Evolutionary conservation across 2,797 vertebrate species (phyloP), one percentile per base, ranked within the genome.

Genomic region (Notoglanidium macrostoma): DNA sequence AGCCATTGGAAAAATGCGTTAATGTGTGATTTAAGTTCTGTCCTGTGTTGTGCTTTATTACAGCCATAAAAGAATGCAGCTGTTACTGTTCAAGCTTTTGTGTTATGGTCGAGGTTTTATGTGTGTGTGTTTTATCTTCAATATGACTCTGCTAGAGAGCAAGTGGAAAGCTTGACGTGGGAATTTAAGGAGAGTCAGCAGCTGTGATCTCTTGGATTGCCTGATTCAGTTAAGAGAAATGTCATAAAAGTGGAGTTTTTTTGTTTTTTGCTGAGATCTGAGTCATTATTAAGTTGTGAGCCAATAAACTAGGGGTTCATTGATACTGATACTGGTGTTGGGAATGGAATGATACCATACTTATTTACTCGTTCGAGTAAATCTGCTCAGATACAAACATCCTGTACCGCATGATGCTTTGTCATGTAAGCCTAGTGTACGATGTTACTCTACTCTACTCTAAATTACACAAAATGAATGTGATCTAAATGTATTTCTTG

Each of bases 131-230:
- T 17, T 78, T 80, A 80, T 80, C 78, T 61, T 44, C 51, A 54
- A 7, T 77, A 77, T 17, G 15, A 55, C 23, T 76, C 49, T 76
- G 26, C 14, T 76, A 76, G 14, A 63, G 79, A n/a, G 55, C 61
- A 35, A 15, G 12, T 44, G 78, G 11, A 10, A 80, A 61, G 54
- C 77, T 80, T 85, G 76, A 73, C 44, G 57, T 29, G 59, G 78
- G 73, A 61, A 87, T 85, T 87, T 84, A 87, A 85, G 85, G 61
- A 57, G 80, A 87, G 73, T 78, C 80, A 86, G 65, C 81, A 84
- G 81, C 67, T 80, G 87, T 84, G 72, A 88, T 89, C 61, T 76
- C 74, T 84, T 85, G 73, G 54, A 85, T 90, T 61, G 81, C 32
- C 51, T 68, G 74, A 59, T 89, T 77, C 35, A 65, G 72, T 87